A percentile compares a stretch with the other conserved stretches of the same genome.
phyloP scores from a whole-genome alignment of 2,113 vertebrate genomes.

The Theristicus caerulescens region DNA sequence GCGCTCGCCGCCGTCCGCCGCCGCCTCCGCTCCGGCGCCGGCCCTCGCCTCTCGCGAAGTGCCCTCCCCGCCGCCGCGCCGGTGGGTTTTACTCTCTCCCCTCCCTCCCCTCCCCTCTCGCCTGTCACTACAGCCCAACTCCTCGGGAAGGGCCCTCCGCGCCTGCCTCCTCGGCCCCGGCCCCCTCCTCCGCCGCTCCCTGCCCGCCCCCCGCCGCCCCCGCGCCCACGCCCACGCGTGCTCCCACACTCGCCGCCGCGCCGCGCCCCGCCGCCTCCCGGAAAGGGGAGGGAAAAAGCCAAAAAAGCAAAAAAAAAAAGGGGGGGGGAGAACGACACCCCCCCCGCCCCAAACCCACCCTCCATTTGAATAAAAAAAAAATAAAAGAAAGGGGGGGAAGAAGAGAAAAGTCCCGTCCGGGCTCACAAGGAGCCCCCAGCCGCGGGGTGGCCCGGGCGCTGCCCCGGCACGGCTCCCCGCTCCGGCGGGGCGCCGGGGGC shows the following conservation, averaged over 20 bases:
- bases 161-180: constrained; percentile 56
- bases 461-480: neutral
- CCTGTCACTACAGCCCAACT: neutral
- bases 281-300: neutral
- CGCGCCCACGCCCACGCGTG: constrained; percentile 4
- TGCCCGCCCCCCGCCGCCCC: constrained; percentile 4
- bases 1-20: neutral
- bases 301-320: neutral
- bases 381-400: too few species aligned
- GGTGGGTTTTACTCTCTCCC: neutral
- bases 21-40: neutral
- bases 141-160: neutral
- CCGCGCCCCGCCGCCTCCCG: neutral
- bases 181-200: constrained; percentile 51
- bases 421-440: neutral
- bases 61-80: constrained; percentile 4
- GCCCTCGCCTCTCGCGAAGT: neutral
- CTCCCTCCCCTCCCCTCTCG: neutral
- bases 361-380: neutral
- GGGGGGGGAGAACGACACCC: too few species aligned
- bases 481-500: neutral
- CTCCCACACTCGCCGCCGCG: neutral
- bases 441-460: neutral
- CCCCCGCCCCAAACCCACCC: neutral
- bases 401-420: neutral